Conservation (phyloP, 2,888 invertebrate species). For the Trichopoda pennipes region DNA sequence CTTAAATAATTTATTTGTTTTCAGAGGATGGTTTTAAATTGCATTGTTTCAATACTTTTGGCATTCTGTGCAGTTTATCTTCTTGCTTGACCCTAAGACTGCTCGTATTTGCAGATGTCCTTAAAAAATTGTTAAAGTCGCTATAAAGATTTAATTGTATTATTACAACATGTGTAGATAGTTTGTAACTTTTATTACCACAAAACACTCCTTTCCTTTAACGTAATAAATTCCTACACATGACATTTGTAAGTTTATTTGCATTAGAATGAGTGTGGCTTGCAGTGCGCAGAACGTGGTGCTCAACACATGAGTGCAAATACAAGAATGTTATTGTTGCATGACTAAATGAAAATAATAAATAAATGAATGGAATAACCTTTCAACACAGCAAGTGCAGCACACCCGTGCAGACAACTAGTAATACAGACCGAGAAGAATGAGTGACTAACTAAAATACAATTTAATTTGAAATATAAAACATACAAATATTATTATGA, state of each 20-base stretch:
- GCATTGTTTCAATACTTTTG: too few species aligned
- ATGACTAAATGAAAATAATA: slow-evolving; percentile 36
- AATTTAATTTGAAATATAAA: background rate
- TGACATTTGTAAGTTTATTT: slow-evolving; percentile 22
- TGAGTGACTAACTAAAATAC: background rate
- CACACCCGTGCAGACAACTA: background rate
- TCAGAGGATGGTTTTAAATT: too few species aligned
- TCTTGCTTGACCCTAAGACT: too few species aligned
- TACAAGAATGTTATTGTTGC: slow-evolving; percentile 26
- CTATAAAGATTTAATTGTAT: background rate
- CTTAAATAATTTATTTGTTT: too few species aligned
- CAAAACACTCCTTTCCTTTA: slow-evolving; percentile 37
- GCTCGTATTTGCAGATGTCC: background rate
- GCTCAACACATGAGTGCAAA: background rate
- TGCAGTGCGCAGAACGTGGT: background rate
- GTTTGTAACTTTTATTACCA: slow-evolving; percentile 33
- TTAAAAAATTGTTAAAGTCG: background rate
- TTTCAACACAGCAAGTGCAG: slow-evolving; percentile 22
- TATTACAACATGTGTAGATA: slow-evolving; percentile 23
- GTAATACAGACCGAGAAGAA: background rate
- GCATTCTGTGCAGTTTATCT: too few species aligned
- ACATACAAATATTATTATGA: background rate
- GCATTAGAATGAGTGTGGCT: background rate
- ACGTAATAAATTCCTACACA: slow-evolving; percentile 65
- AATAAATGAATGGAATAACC: slow-evolving; percentile 47